Percentiles rank a stretch among this genome's conserved stretches.
Conservation (phyloP, 2,888 invertebrate species). For the Rotaria sp. region DNA sequence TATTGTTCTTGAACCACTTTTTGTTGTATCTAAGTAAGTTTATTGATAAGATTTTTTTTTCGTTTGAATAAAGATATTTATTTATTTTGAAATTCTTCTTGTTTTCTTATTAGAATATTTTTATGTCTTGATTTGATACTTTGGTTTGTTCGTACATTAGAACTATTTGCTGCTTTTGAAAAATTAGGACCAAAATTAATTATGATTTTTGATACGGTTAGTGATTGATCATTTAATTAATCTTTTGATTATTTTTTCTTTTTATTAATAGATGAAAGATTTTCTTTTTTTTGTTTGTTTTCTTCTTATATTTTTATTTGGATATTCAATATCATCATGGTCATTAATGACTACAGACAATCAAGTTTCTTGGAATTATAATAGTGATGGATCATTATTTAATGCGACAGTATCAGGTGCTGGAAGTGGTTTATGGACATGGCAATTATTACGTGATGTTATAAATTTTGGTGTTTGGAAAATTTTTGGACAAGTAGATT, state of each 20-base stretch:
- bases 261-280: slow-evolving; percentile 15
- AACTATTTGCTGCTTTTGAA: slow-evolving; percentile 34
- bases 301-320: background rate
- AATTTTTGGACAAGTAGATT: background rate
- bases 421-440: background rate
- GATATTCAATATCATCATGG: background rate
- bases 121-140: slow-evolving; percentile 34
- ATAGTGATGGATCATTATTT: background rate
- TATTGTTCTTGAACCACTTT: background rate
- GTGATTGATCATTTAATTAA: background rate
- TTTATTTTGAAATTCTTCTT: no score
- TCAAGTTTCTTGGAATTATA: background rate
- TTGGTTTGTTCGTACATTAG: slow-evolving; percentile 34
- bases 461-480: background rate
- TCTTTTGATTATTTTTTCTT: background rate
- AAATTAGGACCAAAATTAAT: slow-evolving; percentile 37
- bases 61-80: no score
- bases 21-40: background rate
- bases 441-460: background rate
- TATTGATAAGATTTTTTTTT: background rate
- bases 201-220: slow-evolving; percentile 38
- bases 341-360: background rate
- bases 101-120: slow-evolving; percentile 28
- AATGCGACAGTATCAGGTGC: background rate
- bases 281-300: background rate